phyloP scores from a whole-genome alignment of 2,113 vertebrate genomes.

The Melanocharis versteri region DNA sequence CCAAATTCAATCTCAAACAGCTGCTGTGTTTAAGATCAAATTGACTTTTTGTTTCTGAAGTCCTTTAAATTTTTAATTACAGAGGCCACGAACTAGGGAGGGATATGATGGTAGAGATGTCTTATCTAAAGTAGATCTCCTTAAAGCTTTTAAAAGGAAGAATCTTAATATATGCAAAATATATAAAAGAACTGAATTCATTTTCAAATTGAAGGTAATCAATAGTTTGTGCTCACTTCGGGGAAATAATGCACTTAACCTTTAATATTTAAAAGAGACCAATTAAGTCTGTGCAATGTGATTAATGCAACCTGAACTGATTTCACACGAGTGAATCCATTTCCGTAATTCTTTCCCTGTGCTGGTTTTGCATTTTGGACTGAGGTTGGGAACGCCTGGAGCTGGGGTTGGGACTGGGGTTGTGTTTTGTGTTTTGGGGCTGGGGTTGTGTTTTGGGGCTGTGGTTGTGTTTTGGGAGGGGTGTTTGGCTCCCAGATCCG shows the following conservation, averaged over 20 bases:
- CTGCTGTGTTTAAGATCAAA: not conserved
- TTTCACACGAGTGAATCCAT: not conserved
- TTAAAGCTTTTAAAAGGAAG: not conserved
- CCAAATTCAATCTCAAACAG: not conserved
- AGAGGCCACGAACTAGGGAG: not conserved
- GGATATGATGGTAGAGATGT: not conserved
- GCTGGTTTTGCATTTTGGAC: not conserved
- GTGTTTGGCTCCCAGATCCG: accelerated
- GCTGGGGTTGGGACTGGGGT: accelerated
- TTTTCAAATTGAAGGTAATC: not conserved
- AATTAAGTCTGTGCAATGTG: not conserved
- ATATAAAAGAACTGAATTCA: not conserved
- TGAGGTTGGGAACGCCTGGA: not conserved
- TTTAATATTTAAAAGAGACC: not conserved
- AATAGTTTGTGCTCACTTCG: not conserved
- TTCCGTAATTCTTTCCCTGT: not conserved
- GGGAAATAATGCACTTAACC: not conserved
- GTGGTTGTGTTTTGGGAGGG: no score
- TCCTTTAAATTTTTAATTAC: not conserved
- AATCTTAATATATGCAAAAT: not conserved
- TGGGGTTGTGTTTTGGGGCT: accelerated
- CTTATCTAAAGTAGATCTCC: not conserved
- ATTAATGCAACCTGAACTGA: not conserved
- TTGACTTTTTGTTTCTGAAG: not conserved
- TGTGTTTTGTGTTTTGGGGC: accelerated